These are phyloP conservation scores for Alligator sinensis DNA, from an alignment of 2,113 vertebrate species.

Conservation along the genomic window DNA sequence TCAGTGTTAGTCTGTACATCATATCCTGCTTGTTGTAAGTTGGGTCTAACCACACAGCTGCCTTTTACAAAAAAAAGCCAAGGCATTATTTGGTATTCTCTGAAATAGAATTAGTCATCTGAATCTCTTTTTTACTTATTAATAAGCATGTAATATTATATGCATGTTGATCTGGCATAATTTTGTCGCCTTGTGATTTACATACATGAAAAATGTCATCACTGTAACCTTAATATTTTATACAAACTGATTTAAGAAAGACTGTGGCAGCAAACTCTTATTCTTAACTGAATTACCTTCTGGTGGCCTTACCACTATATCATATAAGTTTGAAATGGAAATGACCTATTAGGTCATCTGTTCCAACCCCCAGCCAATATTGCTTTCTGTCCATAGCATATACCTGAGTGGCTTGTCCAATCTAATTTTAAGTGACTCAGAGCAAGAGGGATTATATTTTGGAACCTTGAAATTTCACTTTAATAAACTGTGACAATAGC, in stretches of 20 bases:
- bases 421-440: not conserved
- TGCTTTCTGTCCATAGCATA: fast-evolving
- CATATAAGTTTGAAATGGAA: not conserved
- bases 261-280: not conserved
- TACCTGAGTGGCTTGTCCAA: not conserved
- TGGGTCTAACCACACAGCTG: not conserved
- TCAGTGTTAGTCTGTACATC: not conserved
- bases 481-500: fast-evolving
- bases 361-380: not conserved
- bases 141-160: not conserved
- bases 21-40: not conserved
- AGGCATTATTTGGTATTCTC: not conserved
- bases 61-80: not conserved
- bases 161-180: not conserved
- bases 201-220: not conserved
- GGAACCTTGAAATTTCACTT: not conserved
- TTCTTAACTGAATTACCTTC: not conserved
- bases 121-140: not conserved
- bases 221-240: not conserved
- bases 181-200: not conserved
- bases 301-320: not conserved
- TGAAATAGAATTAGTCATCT: fast-evolving
- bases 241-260: not conserved
- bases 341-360: not conserved
- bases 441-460: fast-evolving